Evolutionary conservation across 2,797 vertebrate species (phyloP), one percentile per base, ranked within the genome.

Genomic region (Pelodytes ibericus): DNA sequence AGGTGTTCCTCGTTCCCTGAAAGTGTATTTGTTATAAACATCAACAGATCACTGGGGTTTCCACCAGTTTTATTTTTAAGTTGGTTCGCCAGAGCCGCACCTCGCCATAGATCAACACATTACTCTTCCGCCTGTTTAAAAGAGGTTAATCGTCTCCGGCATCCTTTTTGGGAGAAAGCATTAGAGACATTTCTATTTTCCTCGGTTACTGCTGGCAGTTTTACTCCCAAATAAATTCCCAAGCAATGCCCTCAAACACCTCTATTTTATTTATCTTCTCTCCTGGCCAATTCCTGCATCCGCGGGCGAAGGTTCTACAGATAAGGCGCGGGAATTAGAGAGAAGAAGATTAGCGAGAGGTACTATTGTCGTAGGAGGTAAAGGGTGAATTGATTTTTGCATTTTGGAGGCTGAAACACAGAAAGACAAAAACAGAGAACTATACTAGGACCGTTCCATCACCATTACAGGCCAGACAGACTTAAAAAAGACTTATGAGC

Each of bases 191-290:
- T 57, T 57, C 71, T 44, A 49, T 33, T n/a, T n/a, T 20, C 44
- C 56, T 20, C 72, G 8, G 59, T 20, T 72, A 62, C 70, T 24
- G 18, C 30, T 41, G 71, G 49, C 71, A 49, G 20, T 4, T 49
- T 59, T 41, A 44, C 49, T 39, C 31, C 7, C 60, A 53, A 56
- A 74, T 73, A 73, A 73, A 73, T 73, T 73, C 71, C 61, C n/a
- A 22, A 20, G 72, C 41, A 74, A 66, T 27, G 51, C 72, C 20
- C 57, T 74, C 58, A 66, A 74, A 74, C 72, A 66, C 53, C 36
- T 57, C 30, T 1, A 65, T 73, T 65, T 39, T 74, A 74, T 58
- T 36, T n/a, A 57, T 74, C 61, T 57, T 6, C 25, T 67, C 56
- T 62, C 62, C 26, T 5, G n/a, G 53, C 33, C 36, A 30, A 41